A percentile compares a stretch with the other conserved stretches of the same genome.
phyloP scores from a whole-genome alignment of 1,140 invertebrate genomes.

The Drosophila busckii region DNA sequence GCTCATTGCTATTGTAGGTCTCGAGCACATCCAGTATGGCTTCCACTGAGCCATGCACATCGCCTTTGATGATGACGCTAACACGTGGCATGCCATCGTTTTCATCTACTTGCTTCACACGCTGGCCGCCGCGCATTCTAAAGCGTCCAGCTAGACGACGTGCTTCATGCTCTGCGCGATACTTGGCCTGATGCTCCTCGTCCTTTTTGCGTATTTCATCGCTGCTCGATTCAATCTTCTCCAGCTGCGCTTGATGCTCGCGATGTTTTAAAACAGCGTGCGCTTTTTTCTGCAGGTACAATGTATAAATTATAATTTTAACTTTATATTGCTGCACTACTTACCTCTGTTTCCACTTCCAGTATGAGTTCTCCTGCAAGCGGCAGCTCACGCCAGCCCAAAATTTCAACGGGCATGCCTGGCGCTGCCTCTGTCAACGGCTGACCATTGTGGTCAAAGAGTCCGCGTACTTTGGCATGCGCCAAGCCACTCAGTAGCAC shows the following conservation, averaged over 20 bases:
- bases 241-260: conserved; percentile 80
- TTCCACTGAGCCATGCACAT: conserved; percentile 95
- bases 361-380: conserved; percentile 91
- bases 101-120: conserved; percentile 80
- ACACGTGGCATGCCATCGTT: conserved; percentile 79
- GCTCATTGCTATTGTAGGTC: conserved; percentile 88
- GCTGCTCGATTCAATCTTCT: conserved; percentile 83
- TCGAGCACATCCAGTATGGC: conserved; percentile 95
- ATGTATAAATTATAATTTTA: background rate
- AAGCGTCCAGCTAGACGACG: conserved; percentile 82
- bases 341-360: conserved; percentile 87
- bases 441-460: conserved; percentile 89
- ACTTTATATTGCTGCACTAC: background rate
- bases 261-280: conserved; percentile 85
- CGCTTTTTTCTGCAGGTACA: conserved; percentile 83
- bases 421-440: conserved; percentile 86
- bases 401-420: conserved; percentile 89
- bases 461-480: conserved; percentile 91
- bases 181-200: conserved; percentile 84
- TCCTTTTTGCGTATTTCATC: conserved; percentile 84
- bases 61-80: conserved; percentile 84
- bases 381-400: conserved; percentile 94
- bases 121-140: conserved; percentile 80
- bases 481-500: conserved; percentile 90
- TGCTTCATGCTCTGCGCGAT: conserved; percentile 83